These are phyloP conservation scores for Asobara japonica DNA, from an alignment of 1,140 invertebrate species.

Conservation along the genomic window DNA sequence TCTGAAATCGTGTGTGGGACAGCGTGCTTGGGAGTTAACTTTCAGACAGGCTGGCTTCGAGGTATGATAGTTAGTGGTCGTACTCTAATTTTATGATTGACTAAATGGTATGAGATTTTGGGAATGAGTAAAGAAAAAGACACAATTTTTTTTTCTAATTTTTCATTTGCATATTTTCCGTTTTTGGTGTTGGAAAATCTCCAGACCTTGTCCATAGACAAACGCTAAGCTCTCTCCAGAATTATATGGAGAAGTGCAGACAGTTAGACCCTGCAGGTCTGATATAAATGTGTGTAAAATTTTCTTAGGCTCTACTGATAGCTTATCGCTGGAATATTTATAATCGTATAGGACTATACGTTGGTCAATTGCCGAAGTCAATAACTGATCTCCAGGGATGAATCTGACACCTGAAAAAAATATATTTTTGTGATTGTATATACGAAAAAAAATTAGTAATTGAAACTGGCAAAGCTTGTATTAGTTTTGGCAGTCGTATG, in stretches of 20 bases:
- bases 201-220: constrained; percentile 69
- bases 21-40: too few relatives aligned
- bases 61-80: too few relatives aligned
- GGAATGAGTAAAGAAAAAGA: too few relatives aligned
- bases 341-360: constrained; percentile 67
- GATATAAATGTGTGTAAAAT: constrained; percentile 66
- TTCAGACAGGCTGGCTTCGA: too few relatives aligned
- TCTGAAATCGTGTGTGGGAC: too few relatives aligned
- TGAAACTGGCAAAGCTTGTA: too few relatives aligned
- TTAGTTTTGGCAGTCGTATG: too few relatives aligned
- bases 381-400: constrained; percentile 60
- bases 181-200: constrained; percentile 50
- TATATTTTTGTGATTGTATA: too few relatives aligned
- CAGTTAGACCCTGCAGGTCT: constrained; percentile 73
- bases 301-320: constrained; percentile 54
- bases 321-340: constrained; percentile 47
- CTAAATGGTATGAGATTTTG: too few relatives aligned
- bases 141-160: too few relatives aligned
- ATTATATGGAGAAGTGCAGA: constrained; percentile 55
- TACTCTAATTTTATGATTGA: too few relatives aligned
- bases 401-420: constrained; percentile 65
- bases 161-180: background rate
- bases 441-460: too few relatives aligned
- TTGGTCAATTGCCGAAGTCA: constrained; percentile 73
- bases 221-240: constrained; percentile 52